phyloP scores from a whole-genome alignment of 92 coral and sea anemone genomes.

The Epizoanthus scotinus region DNA sequence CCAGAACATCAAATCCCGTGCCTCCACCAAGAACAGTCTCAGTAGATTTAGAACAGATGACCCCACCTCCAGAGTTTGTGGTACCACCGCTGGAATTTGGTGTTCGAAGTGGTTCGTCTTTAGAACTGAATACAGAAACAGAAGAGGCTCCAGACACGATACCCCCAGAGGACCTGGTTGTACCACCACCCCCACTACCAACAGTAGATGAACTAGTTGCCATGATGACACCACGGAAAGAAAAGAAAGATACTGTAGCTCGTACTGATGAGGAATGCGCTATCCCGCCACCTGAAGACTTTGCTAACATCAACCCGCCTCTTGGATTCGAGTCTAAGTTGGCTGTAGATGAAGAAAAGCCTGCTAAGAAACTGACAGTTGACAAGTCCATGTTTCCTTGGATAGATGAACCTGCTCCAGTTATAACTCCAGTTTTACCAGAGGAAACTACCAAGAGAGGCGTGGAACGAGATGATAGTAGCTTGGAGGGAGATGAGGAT shows the following conservation, averaged over 20 bases:
- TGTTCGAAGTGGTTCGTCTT: constrained; percentile 4
- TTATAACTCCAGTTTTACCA: constrained; percentile 30
- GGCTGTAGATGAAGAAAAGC: constrained; percentile 16
- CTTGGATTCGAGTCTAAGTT: constrained; percentile 32
- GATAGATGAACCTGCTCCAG: constrained; percentile 64
- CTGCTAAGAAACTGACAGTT: constrained; percentile 58
- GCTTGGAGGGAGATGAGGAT: constrained; percentile 36
- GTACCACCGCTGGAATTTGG: constrained; percentile 26
- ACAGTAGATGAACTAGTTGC: constrained; percentile 40
- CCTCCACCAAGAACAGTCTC: constrained; percentile 18
- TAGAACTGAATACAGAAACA: neutral
- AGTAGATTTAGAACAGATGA: neutral
- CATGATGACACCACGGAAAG: constrained; percentile 32
- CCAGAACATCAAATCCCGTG: neutral
- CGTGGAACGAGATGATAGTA: constrained; percentile 11
- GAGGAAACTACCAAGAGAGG: neutral
- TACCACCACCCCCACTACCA: constrained; percentile 21
- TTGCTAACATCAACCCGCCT: constrained; percentile 48
- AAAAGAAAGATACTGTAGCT: constrained; percentile 16
- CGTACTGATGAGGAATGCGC: constrained; percentile 47
- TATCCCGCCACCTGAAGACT: constrained; percentile 85
- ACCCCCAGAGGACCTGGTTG: constrained; percentile 5
- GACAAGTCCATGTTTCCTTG: constrained; percentile 65
- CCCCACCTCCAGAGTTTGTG: constrained; percentile 19
- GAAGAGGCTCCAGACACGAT: neutral